A percentile compares a stretch with the other conserved stretches of the same genome.
These are phyloP conservation scores for Acropora tenuis DNA, from an alignment of 64 coral and sea anemone species.

Conservation along the genomic window DNA sequence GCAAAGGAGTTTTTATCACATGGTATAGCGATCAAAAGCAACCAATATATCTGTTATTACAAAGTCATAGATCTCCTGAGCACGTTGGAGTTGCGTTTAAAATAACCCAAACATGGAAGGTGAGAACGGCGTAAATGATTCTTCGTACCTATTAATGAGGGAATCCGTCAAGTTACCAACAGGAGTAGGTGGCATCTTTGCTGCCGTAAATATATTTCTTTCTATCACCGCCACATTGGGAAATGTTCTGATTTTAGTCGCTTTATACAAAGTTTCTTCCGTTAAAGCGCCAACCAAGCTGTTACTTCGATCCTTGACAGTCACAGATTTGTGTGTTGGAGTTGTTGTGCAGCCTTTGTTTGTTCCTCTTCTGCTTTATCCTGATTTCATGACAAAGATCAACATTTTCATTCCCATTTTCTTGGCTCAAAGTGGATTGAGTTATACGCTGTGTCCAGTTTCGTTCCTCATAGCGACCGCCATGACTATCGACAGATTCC, in stretches of 20 bases:
- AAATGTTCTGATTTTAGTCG: neutral
- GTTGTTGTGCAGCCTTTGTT: neutral
- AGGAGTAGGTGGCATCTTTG: neutral
- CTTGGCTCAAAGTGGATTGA: neutral
- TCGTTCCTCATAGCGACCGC: neutral
- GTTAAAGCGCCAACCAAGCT: neutral
- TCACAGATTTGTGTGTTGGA: slow-evolving; percentile 3
- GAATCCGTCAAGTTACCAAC: neutral
- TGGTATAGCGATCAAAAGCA: too few species aligned
- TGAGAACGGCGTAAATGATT: too few species aligned
- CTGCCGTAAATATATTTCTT: neutral
- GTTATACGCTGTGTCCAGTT: neutral
- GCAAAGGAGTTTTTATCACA: too few species aligned
- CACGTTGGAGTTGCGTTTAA: too few species aligned
- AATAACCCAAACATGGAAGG: too few species aligned
- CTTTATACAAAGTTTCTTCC: slow-evolving; percentile 12
- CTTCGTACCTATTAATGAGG: too few species aligned
- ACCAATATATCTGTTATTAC: too few species aligned
- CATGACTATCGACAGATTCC: neutral
- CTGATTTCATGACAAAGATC: neutral
- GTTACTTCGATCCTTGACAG: neutral
- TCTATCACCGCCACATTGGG: neutral
- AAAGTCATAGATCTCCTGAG: too few species aligned
- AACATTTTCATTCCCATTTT: neutral
- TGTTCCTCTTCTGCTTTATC: neutral